A percentile compares a stretch with the other conserved stretches of the same genome.
These are phyloP conservation scores for Diacarnus erythraeanus DNA, from an alignment of 37 sponge, comb jelly and placozoan genomes.

Conservation along the genomic window DNA sequence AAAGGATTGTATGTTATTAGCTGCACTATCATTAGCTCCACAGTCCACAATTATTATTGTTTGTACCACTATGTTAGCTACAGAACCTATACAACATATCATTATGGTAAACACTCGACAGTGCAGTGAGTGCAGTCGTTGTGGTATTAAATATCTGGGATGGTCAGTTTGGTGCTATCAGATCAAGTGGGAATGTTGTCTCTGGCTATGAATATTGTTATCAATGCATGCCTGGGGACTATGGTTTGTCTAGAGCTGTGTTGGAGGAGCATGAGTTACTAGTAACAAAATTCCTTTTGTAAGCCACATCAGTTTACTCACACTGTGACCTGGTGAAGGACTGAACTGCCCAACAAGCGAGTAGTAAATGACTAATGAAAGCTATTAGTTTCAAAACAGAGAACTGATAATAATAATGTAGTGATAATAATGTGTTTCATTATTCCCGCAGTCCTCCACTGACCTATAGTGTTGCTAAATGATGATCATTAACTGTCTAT, in stretches of 20 bases:
- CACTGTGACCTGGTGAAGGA: too few relatives aligned
- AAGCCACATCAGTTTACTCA: slow-evolving; percentile 6
- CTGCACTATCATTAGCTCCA: too few relatives aligned
- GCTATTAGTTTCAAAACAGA: background rate
- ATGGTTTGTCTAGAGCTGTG: slow-evolving; percentile 1
- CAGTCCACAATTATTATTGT: too few relatives aligned
- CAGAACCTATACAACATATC: background rate
- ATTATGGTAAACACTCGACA: background rate
- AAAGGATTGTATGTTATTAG: too few relatives aligned
- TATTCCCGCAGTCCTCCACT: too few relatives aligned
- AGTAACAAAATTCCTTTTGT: too few relatives aligned
- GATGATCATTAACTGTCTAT: too few relatives aligned
- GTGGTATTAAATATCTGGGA: background rate
- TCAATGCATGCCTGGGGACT: background rate
- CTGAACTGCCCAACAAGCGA: background rate
- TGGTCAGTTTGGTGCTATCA: background rate
- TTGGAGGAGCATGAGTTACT: background rate
- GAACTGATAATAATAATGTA: too few relatives aligned
- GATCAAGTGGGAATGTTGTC: background rate
- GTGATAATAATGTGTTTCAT: too few relatives aligned
- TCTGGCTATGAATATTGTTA: background rate
- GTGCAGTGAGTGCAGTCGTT: background rate
- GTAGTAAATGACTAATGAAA: background rate
- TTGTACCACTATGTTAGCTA: too few relatives aligned
- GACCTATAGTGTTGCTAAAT: too few relatives aligned